Evolutionary conservation across 23 tunicate species (phyloP).

Genomic region (Halocynthia roretzi): DNA sequence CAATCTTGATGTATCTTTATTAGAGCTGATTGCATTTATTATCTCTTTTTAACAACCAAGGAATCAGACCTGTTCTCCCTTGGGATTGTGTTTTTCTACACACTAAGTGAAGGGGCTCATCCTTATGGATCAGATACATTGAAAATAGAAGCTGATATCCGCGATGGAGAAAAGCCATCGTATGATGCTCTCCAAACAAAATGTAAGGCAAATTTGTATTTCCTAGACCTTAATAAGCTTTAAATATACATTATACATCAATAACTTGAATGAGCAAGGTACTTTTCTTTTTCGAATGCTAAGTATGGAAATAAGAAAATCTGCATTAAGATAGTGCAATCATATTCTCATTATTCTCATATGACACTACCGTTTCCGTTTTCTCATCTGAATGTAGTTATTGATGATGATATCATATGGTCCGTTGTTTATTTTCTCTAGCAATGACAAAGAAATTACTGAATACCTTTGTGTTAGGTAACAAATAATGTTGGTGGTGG

Average conservation of each 20-base stretch:
- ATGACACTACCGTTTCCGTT: background rate
- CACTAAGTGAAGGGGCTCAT: conserved; percentile 17
- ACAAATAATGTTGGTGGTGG: too few relatives aligned
- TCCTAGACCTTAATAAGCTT: background rate
- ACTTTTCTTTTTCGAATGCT: too few relatives aligned
- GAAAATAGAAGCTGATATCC: conserved; percentile 2
- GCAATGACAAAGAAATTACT: too few relatives aligned
- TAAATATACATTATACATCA: background rate
- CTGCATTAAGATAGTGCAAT: too few relatives aligned
- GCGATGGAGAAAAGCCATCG: background rate
- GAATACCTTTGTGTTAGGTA: too few relatives aligned
- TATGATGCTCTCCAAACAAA: background rate
- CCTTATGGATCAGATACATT: conserved; percentile 14
- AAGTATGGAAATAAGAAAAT: too few relatives aligned
- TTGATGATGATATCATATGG: too few relatives aligned
- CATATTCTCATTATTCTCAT: too few relatives aligned
- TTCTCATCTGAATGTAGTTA: too few relatives aligned
- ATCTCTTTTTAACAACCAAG: conserved; percentile 2
- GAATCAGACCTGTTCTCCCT: conserved; percentile 20
- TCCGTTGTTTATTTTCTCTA: too few relatives aligned
- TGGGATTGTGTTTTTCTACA: conserved; percentile 16
- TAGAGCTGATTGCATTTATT: background rate
- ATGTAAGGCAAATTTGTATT: conserved; percentile 11
- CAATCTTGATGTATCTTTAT: background rate
- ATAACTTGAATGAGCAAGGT: background rate